phyloP scores from a whole-genome alignment of 2,888 invertebrate genomes.

The Sinopyrophorus schimmeli region DNA sequence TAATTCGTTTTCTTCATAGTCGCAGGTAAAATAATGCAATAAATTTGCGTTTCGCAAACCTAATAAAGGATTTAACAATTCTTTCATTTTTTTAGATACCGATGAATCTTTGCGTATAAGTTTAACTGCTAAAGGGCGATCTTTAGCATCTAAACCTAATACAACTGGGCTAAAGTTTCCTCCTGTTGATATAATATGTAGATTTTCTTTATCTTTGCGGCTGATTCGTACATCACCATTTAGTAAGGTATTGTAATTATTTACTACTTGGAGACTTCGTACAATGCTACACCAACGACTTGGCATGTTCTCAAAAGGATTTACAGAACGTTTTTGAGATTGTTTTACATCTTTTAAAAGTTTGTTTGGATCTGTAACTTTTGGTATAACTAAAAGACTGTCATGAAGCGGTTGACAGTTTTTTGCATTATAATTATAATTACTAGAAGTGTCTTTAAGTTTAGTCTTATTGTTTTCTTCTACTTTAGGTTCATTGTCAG shows the following conservation, averaged over 20 bases:
- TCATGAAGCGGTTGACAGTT: constrained; percentile 20
- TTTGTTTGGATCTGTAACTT: constrained; percentile 22
- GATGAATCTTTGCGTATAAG: constrained; percentile 39
- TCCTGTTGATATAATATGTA: constrained; percentile 45
- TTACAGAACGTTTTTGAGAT: constrained; percentile 11
- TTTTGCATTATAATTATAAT: too few relatives aligned
- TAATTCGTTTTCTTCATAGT: constrained; percentile 45
- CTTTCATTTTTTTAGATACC: constrained; percentile 42
- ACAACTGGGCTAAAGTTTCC: constrained; percentile 52
- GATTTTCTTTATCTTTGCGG: constrained; percentile 38
- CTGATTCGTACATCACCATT: constrained; percentile 44
- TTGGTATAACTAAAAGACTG: constrained; percentile 10
- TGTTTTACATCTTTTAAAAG: constrained; percentile 28
- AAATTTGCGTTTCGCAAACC: constrained; percentile 44
- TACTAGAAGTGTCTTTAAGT: not conserved
- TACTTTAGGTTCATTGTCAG: constrained; percentile 28
- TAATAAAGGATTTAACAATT: constrained; percentile 45
- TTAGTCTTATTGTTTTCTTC: constrained; percentile 2
- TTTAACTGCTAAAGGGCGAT: constrained; percentile 47
- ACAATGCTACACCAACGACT: constrained; percentile 41
- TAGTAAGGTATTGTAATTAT: constrained; percentile 36
- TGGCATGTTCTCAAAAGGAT: constrained; percentile 21
- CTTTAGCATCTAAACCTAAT: constrained; percentile 47
- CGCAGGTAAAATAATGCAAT: constrained; percentile 47
- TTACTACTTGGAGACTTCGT: constrained; percentile 39